Conservation (phyloP, 2,888 invertebrate species). For the Epiblema foenella region DNA sequence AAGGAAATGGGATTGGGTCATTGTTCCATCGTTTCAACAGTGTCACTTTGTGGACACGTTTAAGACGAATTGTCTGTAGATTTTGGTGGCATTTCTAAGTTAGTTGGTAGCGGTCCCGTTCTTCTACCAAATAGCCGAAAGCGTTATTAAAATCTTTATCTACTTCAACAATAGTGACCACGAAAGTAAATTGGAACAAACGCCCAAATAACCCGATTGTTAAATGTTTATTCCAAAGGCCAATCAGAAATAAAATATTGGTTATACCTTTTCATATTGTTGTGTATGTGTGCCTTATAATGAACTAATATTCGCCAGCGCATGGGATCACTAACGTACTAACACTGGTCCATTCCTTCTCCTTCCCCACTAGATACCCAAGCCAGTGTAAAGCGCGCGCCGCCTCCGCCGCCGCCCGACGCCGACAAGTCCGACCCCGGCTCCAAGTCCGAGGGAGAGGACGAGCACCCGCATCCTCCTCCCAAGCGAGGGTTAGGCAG, state of each 20-base stretch:
- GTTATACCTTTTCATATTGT: background rate
- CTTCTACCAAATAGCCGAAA: too few species aligned
- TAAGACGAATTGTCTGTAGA: too few species aligned
- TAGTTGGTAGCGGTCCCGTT: too few species aligned
- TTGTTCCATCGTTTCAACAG: too few species aligned
- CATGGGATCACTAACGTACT: slow-evolving; percentile 45
- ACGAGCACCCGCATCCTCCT: slow-evolving; percentile 88
- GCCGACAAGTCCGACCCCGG: slow-evolving; percentile 86
- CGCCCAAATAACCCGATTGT: too few species aligned
- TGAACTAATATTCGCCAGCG: slow-evolving; percentile 18
- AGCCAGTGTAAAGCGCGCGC: slow-evolving; percentile 57
- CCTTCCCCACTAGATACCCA: slow-evolving; percentile 52
- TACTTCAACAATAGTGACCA: too few species aligned
- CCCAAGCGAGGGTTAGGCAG: slow-evolving; percentile 90
- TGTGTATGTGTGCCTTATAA: slow-evolving; percentile 16
- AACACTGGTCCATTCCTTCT: slow-evolving; percentile 32
- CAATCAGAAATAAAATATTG: background rate
- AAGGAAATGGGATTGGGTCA: background rate
- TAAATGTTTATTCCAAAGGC: too few species aligned
- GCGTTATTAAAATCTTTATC: too few species aligned
- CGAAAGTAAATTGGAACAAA: too few species aligned
- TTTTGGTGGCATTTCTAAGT: too few species aligned
- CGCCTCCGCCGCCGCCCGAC: slow-evolving; percentile 71
- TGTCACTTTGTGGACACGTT: too few species aligned
- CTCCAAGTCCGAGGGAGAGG: slow-evolving; percentile 94